A percentile compares a stretch with the other conserved stretches of the same genome.
phyloP scores from a whole-genome alignment of 2,797 vertebrate species.

The Polyboroides typus region DNA sequence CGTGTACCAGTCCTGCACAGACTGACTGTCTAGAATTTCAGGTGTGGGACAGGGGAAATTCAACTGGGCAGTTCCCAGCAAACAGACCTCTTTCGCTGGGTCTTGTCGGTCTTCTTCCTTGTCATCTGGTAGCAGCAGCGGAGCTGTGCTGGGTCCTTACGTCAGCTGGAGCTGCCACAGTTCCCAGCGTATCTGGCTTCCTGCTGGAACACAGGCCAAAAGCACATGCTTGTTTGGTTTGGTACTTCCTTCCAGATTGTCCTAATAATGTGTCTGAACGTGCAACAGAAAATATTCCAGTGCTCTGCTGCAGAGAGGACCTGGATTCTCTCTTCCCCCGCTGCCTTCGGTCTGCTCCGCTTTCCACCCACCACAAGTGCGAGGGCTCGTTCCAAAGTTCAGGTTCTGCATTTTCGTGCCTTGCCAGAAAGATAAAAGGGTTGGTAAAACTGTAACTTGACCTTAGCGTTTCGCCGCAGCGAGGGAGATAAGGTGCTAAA shows the following conservation, averaged over 20 bases:
- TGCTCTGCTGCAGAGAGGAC: background rate
- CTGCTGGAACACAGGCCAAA: background rate
- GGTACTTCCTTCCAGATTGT: background rate
- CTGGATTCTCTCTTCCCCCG: background rate
- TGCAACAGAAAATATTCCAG: background rate
- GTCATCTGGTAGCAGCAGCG: background rate
- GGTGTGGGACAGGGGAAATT: background rate
- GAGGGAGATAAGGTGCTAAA: constrained; percentile 7
- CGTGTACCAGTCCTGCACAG: background rate
- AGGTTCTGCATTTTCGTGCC: background rate
- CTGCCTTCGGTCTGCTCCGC: background rate
- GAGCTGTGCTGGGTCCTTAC: background rate
- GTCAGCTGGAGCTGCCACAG: background rate
- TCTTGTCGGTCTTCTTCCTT: background rate
- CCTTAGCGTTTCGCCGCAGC: background rate
- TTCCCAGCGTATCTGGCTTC: background rate
- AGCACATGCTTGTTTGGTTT: background rate
- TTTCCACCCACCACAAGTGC: background rate
- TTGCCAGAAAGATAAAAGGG: constrained; percentile 11
- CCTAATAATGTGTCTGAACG: background rate
- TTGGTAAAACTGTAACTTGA: constrained; percentile 63
- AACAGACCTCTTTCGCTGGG: fast-evolving
- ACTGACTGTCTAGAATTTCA: background rate
- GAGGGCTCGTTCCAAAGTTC: constrained; percentile 45
- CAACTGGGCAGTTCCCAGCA: background rate